These are phyloP conservation scores for Rugalucina vietnamica DNA, from an alignment of 2,888 invertebrate species.

Conservation along the genomic window DNA sequence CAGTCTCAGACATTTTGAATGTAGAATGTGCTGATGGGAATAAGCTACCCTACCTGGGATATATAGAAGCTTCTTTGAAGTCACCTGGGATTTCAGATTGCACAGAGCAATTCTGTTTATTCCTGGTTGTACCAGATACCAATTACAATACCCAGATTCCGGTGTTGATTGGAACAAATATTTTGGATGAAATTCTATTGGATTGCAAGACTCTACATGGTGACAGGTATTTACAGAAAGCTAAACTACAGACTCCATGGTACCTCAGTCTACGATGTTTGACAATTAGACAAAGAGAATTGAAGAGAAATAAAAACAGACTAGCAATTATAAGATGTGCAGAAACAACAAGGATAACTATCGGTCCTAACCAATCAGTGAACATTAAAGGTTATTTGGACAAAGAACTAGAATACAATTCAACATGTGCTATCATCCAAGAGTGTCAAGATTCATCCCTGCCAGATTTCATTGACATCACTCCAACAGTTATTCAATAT, in stretches of 20 bases:
- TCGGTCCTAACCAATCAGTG: conserved; percentile 23
- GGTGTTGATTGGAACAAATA: conserved; percentile 33
- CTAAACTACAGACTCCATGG: conserved; percentile 30
- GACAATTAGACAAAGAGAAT: conserved; percentile 20
- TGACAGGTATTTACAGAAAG: conserved; percentile 27
- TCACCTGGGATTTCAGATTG: background rate
- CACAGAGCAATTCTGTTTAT: conserved; percentile 1
- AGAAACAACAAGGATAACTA: conserved; percentile 6
- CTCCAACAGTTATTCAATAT: conserved; percentile 18
- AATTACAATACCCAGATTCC: conserved; percentile 5
- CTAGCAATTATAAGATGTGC: conserved; percentile 25
- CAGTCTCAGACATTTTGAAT: background rate
- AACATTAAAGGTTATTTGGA: conserved; percentile 18
- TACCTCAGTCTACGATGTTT: conserved; percentile 20
- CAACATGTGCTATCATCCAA: conserved; percentile 20
- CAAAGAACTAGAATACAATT: conserved; percentile 17
- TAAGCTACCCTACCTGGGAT: conserved; percentile 34
- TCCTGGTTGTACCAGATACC: conserved; percentile 33
- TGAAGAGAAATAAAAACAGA: conserved; percentile 17
- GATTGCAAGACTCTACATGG: conserved; percentile 22
- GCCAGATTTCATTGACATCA: conserved; percentile 23
- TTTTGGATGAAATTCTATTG: background rate
- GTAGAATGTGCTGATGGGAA: conserved; percentile 48
- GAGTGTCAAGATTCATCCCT: background rate
- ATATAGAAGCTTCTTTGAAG: conserved; percentile 4